Percentiles rank a stretch among this genome's conserved stretches.
Conservation (phyloP, 2,797 vertebrate species). For the Epinephelus awoara region DNA sequence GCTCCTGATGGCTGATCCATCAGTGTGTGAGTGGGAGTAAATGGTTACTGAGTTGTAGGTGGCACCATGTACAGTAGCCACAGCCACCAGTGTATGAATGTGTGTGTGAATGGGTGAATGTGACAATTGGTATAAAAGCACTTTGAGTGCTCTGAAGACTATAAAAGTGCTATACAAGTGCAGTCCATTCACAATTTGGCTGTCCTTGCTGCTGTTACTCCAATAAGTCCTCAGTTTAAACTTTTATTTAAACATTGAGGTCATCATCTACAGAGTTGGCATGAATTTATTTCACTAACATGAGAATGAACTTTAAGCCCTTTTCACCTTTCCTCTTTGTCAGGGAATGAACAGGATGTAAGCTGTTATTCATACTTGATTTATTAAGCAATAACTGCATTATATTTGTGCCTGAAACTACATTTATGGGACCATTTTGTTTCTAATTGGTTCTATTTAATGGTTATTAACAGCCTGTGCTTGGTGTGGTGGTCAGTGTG, state of each 20-base stretch:
- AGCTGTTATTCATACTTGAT: neutral
- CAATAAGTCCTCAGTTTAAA: neutral
- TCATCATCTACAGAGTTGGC: neutral
- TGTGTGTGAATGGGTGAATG: too few relatives aligned
- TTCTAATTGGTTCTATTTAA: conserved; percentile 6
- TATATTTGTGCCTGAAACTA: neutral
- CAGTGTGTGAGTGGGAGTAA: too few relatives aligned
- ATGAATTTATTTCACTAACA: neutral
- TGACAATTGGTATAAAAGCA: too few relatives aligned
- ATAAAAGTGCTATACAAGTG: too few relatives aligned
- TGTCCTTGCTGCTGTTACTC: neutral
- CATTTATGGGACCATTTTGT: neutral
- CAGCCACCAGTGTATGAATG: too few relatives aligned
- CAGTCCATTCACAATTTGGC: too few relatives aligned
- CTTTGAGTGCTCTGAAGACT: too few relatives aligned
- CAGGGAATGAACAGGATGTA: neutral
- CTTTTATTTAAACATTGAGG: neutral
- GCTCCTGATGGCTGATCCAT: too few relatives aligned
- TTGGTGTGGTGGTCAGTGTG: neutral
- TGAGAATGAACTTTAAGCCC: neutral
- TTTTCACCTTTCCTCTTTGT: neutral
- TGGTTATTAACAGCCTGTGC: neutral
- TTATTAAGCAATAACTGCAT: conserved; percentile 4
- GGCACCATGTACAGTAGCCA: too few relatives aligned
- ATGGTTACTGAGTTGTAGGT: too few relatives aligned